Evolutionary conservation across 1,140 invertebrate species (phyloP).

Genomic region (Armadillidium nasatum): DNA sequence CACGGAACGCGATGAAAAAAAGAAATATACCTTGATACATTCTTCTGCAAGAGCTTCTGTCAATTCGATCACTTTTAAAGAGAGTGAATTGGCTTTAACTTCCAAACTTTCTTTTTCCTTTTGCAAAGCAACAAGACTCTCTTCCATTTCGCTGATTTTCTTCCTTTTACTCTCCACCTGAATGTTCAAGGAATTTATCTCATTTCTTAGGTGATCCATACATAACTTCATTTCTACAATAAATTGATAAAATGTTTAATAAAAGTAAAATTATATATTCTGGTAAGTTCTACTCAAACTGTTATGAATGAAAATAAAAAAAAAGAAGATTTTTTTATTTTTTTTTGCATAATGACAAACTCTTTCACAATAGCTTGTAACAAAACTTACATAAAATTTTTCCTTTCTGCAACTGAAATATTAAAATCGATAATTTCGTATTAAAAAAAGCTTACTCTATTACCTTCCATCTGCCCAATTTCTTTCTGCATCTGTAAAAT

Average conservation of each 20-base stretch:
- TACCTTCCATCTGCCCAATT: background rate
- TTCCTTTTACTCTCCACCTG: background rate
- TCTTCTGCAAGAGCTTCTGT: background rate
- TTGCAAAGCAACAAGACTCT: background rate
- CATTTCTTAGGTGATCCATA: background rate
- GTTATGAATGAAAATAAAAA: too few species aligned
- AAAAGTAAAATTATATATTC: too few species aligned
- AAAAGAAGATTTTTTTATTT: too few species aligned
- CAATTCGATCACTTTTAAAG: background rate
- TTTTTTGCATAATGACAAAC: too few species aligned
- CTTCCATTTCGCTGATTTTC: background rate
- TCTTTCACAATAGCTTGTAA: too few species aligned
- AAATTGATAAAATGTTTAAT: too few species aligned
- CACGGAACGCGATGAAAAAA: too few species aligned
- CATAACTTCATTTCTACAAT: background rate
- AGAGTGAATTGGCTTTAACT: background rate
- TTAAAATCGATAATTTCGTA: too few species aligned
- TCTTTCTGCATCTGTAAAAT: constrained; percentile 1
- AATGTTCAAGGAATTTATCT: background rate
- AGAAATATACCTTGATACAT: background rate
- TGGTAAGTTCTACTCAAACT: too few species aligned
- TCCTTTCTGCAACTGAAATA: too few species aligned
- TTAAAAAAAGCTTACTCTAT: background rate
- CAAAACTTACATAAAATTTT: too few species aligned
- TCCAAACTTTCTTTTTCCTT: background rate